Conservation (phyloP, 2,797 vertebrate genomes). For the Tangara arthus region DNA sequence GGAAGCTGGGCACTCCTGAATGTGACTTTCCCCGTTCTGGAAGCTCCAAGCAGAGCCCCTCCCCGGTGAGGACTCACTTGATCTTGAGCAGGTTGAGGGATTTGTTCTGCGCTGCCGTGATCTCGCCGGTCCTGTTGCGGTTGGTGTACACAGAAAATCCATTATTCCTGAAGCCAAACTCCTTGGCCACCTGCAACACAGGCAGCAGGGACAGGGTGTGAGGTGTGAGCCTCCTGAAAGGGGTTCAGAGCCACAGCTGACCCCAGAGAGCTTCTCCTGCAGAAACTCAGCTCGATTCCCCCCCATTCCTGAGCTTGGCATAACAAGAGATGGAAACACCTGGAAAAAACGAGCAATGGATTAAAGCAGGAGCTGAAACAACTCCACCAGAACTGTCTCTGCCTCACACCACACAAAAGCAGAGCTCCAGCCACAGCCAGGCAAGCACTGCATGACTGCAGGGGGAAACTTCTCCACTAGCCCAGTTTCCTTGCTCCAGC, state of each 20-base stretch:
- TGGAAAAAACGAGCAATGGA: neutral
- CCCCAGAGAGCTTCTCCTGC: neutral
- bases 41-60: neutral
- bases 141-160: slow-evolving; percentile 95
- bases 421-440: neutral
- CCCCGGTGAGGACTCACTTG: slow-evolving; percentile 82
- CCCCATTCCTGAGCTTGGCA: neutral
- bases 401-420: neutral
- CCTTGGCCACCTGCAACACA: slow-evolving; percentile 87
- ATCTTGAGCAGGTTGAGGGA: slow-evolving; percentile 92
- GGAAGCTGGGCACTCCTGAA: neutral
- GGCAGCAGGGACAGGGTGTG: neutral
- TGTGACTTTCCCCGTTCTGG: rapidly evolving
- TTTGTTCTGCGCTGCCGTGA: slow-evolving; percentile 89
- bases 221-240: neutral
- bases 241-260: neutral
- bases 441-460: neutral
- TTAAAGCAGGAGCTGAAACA: neutral
- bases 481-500: neutral
- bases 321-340: neutral
- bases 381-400: neutral
- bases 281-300: neutral
- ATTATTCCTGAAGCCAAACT: slow-evolving; percentile 95
- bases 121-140: slow-evolving; percentile 94
- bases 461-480: neutral